Percentiles rank a stretch among this genome's conserved stretches.
Conservation (phyloP, 2,113 vertebrate species). For the Pheucticus melanocephalus region DNA sequence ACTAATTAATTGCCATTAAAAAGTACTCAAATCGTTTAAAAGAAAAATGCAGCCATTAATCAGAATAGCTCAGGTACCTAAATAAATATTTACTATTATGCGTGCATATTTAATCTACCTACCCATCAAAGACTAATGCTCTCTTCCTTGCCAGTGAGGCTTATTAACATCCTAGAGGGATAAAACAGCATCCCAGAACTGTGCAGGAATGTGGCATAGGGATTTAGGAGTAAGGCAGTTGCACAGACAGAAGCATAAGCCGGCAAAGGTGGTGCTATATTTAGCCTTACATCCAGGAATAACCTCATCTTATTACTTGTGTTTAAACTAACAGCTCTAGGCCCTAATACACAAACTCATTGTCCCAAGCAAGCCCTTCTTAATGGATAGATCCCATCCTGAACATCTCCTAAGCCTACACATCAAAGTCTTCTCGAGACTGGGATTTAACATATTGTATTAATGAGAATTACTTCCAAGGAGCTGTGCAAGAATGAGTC, state of each 20-base stretch:
- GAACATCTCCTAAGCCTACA: neutral
- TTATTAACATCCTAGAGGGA: constrained; percentile 47
- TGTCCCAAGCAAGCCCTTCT: neutral
- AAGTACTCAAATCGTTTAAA: constrained; percentile 65
- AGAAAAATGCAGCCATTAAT: constrained; percentile 67
- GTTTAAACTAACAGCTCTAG: constrained; percentile 27
- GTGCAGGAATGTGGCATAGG: neutral
- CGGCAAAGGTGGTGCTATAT: neutral
- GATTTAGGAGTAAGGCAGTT: neutral
- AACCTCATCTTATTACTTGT: neutral
- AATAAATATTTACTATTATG: constrained; percentile 68
- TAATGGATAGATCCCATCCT: neutral
- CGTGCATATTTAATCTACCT: constrained; percentile 60
- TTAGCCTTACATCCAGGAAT: neutral
- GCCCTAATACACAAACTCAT: neutral
- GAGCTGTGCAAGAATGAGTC: neutral
- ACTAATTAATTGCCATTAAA: constrained; percentile 69
- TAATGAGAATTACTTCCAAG: constrained; percentile 37
- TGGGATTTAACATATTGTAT: constrained; percentile 28
- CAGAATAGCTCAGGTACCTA: constrained; percentile 65
- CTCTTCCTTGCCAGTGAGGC: constrained; percentile 34
- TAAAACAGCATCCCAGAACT: neutral
- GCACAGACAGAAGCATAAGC: neutral
- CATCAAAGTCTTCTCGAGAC: neutral
- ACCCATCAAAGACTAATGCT: constrained; percentile 57